Base-by-base conservation (phyloP, 2,888 invertebrate genomes). In the Parnassius smintheus region DNA sequence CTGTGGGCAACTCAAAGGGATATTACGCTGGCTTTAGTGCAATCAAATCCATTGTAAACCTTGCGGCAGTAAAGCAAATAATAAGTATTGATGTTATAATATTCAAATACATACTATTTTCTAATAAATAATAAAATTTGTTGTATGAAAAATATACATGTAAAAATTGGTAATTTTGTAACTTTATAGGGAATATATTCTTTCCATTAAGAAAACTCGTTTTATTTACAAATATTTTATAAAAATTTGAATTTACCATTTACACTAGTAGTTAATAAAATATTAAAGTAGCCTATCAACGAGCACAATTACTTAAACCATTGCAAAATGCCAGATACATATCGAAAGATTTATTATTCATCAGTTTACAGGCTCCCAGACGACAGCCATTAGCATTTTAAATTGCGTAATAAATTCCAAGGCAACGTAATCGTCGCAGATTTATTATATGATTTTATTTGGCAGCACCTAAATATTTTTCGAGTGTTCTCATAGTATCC, bases 371-470 rank as follows among this genome's bases (percentile, higher is more conserved):
- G 72, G 75, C 76, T 76, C 74, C 78, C 83, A 87, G 87, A 84
- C 86, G 80, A 78, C 81, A 76, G 72, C 76, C 78, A 88, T 89
- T 88, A 87, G 82, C 88, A 89, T 88, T 88, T 88, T 85, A 89
- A 85, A 88, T 86, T 78, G 78, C 81, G 74, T 85, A 85, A 86
- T 85, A 85, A 85, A 85, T 86, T 86, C 60, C 64, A 60, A 64
- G 57, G 35, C 60, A 52, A n/a, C n/a, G 56, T 57, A 56, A 49
- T 64, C 45, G 18, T 52, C 25, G 25, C 25, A 25, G 25, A 25
- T 25, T 25, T 25, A 25, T 25, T 25, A 25, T 25, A 25, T 25
- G 25, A 25, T 25, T 25, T 25, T 48, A 48, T 48, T 50, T 44
- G 50, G 9, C 18, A 22, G 2, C 46, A 48, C 46, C 22, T 59